phyloP scores from a whole-genome alignment of 2,888 invertebrate genomes.

The Desoria tigrina region DNA sequence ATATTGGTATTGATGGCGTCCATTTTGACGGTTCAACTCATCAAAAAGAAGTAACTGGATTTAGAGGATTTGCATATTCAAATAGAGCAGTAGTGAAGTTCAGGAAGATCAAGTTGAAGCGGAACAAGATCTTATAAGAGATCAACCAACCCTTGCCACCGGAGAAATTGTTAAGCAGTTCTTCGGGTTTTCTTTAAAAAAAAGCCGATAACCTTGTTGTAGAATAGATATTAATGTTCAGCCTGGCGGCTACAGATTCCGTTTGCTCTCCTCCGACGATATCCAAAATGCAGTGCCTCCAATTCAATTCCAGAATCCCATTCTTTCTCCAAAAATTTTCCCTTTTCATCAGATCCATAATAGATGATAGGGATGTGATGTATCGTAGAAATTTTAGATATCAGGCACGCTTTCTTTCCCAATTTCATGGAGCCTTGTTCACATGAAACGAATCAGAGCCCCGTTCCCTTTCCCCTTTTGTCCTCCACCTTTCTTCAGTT shows the following conservation, averaged over 20 bases:
- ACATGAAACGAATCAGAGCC: background rate
- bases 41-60: too few species aligned
- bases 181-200: too few species aligned
- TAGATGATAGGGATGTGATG: background rate
- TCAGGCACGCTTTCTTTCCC: slow-evolving; percentile 9
- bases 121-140: background rate
- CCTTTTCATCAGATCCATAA: slow-evolving; percentile 6
- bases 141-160: too few species aligned
- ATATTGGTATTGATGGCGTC: too few species aligned
- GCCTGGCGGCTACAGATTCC: background rate
- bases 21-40: too few species aligned
- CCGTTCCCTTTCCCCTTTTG: background rate
- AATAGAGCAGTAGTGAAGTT: too few species aligned
- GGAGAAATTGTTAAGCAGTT: too few species aligned
- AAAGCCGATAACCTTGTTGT: background rate
- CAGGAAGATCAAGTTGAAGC: background rate
- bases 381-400: slow-evolving; percentile 1
- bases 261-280: background rate
- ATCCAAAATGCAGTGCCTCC: background rate
- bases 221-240: background rate
- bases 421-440: slow-evolving; percentile 6
- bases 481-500: background rate
- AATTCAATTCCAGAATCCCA: slow-evolving; percentile 7
- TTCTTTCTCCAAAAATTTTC: background rate
- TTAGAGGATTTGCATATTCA: too few species aligned